Percentiles rank a stretch among this genome's conserved stretches.
These are phyloP conservation scores for Poecilia gillii DNA, from an alignment of 2,797 vertebrate genomes.

Conservation along the genomic window DNA sequence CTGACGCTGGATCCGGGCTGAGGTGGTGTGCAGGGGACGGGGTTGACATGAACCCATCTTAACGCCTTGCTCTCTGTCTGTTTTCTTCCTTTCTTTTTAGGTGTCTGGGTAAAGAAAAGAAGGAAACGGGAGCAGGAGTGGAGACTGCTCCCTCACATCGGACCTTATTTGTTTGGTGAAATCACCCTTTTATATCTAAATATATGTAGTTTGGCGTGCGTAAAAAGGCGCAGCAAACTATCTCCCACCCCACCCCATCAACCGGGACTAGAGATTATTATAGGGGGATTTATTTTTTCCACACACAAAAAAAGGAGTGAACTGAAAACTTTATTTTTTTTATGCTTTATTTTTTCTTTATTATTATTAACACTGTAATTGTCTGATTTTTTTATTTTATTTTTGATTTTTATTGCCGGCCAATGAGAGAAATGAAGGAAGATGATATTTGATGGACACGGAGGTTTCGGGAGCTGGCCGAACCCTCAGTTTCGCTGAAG, in stretches of 20 bases:
- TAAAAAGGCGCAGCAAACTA: slow-evolving; percentile 69
- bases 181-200: slow-evolving; percentile 50
- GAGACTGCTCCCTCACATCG: slow-evolving; percentile 54
- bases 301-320: slow-evolving; percentile 73
- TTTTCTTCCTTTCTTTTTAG: slow-evolving; percentile 66
- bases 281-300: slow-evolving; percentile 48
- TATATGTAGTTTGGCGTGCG: slow-evolving; percentile 59
- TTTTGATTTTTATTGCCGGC: slow-evolving; percentile 26
- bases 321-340: slow-evolving; percentile 81
- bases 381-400: slow-evolving; percentile 11
- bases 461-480: slow-evolving; percentile 71
- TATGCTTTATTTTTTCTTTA: slow-evolving; percentile 24
- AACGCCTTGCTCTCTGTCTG: slow-evolving; percentile 80
- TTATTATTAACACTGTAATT: slow-evolving; percentile 31
- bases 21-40: slow-evolving; percentile 90
- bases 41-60: slow-evolving; percentile 89
- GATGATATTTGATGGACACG: slow-evolving; percentile 78
- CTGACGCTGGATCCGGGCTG: slow-evolving; percentile 86
- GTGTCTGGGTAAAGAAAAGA: slow-evolving; percentile 58
- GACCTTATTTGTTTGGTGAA: slow-evolving; percentile 78
- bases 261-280: slow-evolving; percentile 62
- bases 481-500: slow-evolving; percentile 34
- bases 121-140: slow-evolving; percentile 59
- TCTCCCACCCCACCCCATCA: slow-evolving; percentile 28
- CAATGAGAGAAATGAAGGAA: slow-evolving; percentile 71